phyloP scores from a whole-genome alignment of 2,797 vertebrate genomes.

The Sitta carolinensis region DNA sequence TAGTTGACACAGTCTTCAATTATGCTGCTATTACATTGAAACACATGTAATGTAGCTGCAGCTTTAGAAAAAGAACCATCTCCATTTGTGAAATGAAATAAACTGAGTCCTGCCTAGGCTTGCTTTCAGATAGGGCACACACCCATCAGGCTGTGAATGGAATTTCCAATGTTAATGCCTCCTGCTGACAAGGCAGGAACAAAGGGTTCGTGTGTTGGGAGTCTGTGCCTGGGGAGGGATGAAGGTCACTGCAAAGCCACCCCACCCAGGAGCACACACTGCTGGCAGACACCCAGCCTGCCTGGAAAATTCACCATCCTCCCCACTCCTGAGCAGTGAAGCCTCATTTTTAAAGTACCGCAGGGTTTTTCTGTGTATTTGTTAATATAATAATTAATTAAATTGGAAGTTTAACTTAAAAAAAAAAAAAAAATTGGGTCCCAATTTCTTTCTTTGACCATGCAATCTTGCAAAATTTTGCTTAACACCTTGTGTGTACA shows the following conservation, averaged over 20 bases:
- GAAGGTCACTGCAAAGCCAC: neutral
- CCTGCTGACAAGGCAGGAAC: conserved; percentile 6
- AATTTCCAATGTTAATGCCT: neutral
- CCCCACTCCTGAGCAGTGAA: neutral
- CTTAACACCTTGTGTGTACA: neutral
- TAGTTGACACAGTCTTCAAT: conserved; percentile 23
- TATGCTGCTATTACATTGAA: conserved; percentile 35
- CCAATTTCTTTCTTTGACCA: neutral
- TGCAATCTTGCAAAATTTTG: neutral
- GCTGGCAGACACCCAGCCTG: neutral
- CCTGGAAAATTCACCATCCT: neutral
- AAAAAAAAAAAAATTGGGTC: neutral
- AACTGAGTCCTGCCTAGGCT: neutral
- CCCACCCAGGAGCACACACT: neutral
- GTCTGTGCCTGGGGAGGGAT: rapidly evolving
- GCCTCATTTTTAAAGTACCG: neutral
- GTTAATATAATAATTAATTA: neutral
- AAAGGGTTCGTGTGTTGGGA: neutral
- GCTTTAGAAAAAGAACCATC: neutral
- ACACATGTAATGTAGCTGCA: conserved; percentile 7
- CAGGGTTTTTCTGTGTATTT: neutral
- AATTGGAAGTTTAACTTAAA: neutral
- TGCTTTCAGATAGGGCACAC: conserved; percentile 3
- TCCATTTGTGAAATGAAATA: conserved; percentile 37
- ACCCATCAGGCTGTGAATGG: neutral